Percentiles rank a stretch among this genome's conserved stretches.
Evolutionary conservation across 2,113 vertebrate species (phyloP).

Genomic region (Vicugna pacos): DNA sequence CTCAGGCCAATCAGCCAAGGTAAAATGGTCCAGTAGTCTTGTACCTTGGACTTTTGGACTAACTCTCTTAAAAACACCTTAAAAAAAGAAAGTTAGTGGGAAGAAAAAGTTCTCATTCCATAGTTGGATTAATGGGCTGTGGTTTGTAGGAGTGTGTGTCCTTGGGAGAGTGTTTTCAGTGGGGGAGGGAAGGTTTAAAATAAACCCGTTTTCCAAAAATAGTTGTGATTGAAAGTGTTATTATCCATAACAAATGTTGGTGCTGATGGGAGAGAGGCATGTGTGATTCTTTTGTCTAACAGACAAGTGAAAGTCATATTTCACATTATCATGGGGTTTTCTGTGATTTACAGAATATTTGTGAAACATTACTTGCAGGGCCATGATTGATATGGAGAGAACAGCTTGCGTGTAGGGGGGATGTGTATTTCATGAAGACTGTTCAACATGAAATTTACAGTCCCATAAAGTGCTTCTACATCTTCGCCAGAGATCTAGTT

Average conservation of each 20-base stretch:
- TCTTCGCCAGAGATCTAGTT: slow-evolving; percentile 88
- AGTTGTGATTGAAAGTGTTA: slow-evolving; percentile 91
- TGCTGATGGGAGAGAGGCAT: slow-evolving; percentile 87
- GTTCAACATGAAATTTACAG: slow-evolving; percentile 88
- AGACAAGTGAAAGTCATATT: slow-evolving; percentile 91
- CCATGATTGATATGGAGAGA: slow-evolving; percentile 86
- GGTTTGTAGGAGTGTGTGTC: slow-evolving; percentile 87
- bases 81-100: slow-evolving; percentile 56
- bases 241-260: slow-evolving; percentile 92
- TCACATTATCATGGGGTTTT: slow-evolving; percentile 88
- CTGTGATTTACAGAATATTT: slow-evolving; percentile 91
- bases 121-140: slow-evolving; percentile 85
- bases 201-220: slow-evolving; percentile 90
- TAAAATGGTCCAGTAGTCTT: slow-evolving; percentile 41
- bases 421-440: slow-evolving; percentile 86
- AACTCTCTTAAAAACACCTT: slow-evolving; percentile 68
- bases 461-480: slow-evolving; percentile 86
- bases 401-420: slow-evolving; percentile 81
- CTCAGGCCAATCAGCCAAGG: background rate
- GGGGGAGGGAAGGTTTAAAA: slow-evolving; percentile 86
- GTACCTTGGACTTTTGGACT: slow-evolving; percentile 26
- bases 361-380: slow-evolving; percentile 87
- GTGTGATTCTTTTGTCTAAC: slow-evolving; percentile 86
- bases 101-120: slow-evolving; percentile 78
- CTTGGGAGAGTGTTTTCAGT: slow-evolving; percentile 86